Evolutionary conservation across 2,888 invertebrate species (phyloP).

Genomic region (Temnothorax unifasciatus): DNA sequence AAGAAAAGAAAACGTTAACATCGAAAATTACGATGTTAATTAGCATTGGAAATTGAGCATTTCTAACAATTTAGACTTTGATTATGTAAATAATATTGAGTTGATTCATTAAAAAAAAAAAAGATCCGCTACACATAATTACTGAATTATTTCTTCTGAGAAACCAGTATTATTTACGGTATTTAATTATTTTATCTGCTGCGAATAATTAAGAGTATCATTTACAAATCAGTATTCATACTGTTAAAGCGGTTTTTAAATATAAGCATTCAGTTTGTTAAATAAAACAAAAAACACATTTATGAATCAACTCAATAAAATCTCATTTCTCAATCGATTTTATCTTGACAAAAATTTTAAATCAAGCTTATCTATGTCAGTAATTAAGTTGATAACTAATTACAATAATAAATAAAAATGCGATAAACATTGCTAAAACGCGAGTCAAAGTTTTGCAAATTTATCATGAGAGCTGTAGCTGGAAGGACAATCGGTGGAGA

Average conservation of each 20-base stretch:
- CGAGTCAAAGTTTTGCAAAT: background rate
- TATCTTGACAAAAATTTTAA: background rate
- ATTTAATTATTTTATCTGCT: background rate
- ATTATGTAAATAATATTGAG: background rate
- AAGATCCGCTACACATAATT: background rate
- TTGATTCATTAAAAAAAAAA: background rate
- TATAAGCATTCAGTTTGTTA: background rate
- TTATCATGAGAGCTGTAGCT: background rate
- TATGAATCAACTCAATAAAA: background rate
- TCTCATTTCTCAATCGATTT: background rate
- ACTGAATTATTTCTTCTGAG: background rate
- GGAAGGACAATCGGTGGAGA: constrained; percentile 14
- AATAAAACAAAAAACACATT: background rate
- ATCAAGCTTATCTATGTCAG: background rate
- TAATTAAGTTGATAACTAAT: background rate
- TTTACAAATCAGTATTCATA: background rate
- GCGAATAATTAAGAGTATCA: no score
- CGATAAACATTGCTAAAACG: background rate
- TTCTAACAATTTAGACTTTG: background rate
- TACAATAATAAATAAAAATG: background rate
- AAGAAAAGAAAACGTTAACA: background rate
- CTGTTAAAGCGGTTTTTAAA: background rate
- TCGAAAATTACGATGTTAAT: background rate
- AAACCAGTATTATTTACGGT: background rate
- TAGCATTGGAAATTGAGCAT: background rate